Evolutionary conservation across 2,888 invertebrate genomes (phyloP), one percentile per base, ranked within the genome.

Genomic region (Anoplius nigerrimus): DNA sequence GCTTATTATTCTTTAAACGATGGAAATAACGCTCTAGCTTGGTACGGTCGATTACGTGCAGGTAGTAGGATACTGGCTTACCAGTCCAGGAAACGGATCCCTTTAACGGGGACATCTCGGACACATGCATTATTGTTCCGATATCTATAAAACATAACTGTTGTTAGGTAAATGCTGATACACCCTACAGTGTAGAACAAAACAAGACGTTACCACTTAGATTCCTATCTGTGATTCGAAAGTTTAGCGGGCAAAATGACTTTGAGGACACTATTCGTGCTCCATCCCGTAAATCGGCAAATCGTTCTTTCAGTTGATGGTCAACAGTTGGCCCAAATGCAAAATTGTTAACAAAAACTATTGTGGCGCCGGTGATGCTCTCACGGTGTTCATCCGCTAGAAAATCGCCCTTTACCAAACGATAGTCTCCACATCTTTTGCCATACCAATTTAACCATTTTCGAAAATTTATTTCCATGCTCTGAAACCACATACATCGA

Each of bases 51-150:
- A 99, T 98, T 84, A 96, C 94, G 90, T 99, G 99, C 83, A 99
- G 92, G 91, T 97, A 99, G 92, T 99, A 99, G 76, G 98, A 97
- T 84, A 99, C 99, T 60, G 98, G 97, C 89, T 98, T 98, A 77
- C 97, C 97, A 71, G 99, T 99, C 99, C 99, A 99, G 18, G 99
- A 99, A 70, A 99, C 99, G 13, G 98, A 98, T 77, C 98, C 98
- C 86, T 95, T 93, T 74, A 98, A 90, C 18, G 98, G 98, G 74
- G 97, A 95, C 93, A 99, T 95, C 90, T 98, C 98, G 76, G 95
- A 95, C 51, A 99, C 98, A 89, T 98, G 97, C 97, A 99, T 98
- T 85, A 99, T 99, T 74, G 98, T 97, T 78, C 98, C 98, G 87
- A 99, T 98, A 90, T 99, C 94, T 93, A 88, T 16, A 89, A 88